A percentile compares a stretch with the other conserved stretches of the same genome.
These are phyloP conservation scores for Bergia puertoricense DNA, from an alignment of 92 coral and sea anemone genomes.

Conservation along the genomic window DNA sequence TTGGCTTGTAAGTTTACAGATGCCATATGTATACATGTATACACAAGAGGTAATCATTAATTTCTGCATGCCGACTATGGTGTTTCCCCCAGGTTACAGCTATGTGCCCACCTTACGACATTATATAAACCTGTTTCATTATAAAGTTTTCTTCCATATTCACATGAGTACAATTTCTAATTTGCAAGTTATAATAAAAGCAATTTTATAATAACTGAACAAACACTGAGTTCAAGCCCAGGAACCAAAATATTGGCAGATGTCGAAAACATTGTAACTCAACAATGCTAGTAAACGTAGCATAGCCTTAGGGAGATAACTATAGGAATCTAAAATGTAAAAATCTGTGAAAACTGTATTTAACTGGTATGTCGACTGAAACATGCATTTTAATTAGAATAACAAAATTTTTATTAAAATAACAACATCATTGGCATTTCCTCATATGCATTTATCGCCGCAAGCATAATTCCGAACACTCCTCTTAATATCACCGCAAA, in stretches of 20 bases:
- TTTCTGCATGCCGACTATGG: too few species aligned
- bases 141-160: background rate
- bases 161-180: background rate
- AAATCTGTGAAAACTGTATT: background rate
- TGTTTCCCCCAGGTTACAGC: too few species aligned
- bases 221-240: background rate
- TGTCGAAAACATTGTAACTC: too few species aligned
- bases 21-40: too few species aligned
- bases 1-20: too few species aligned
- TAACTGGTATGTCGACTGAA: background rate
- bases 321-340: background rate
- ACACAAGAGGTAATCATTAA: too few species aligned
- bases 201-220: too few species aligned
- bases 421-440: background rate
- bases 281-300: background rate
- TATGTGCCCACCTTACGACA: too few species aligned
- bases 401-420: too few species aligned
- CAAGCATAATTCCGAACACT: background rate
- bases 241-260: too few species aligned
- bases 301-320: background rate
- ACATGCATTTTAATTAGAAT: background rate
- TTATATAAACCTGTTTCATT: background rate
- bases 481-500: background rate
- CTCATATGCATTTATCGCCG: background rate
- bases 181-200: too few species aligned